Evolutionary conservation across 2,797 vertebrate genomes (phyloP).

Genomic region (Silurus lanzhouensis): DNA sequence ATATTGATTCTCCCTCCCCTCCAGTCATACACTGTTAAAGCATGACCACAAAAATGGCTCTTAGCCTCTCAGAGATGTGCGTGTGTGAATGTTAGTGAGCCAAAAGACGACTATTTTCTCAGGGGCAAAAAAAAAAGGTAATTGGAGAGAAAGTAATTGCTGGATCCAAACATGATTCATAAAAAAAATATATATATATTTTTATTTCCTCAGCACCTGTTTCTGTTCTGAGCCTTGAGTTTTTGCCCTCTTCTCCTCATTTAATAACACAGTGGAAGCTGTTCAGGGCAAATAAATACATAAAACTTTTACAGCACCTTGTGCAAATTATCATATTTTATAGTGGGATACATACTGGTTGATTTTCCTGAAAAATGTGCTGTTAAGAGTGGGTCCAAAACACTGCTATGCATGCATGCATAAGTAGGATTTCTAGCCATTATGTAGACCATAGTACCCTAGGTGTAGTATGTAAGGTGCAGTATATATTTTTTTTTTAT

Average conservation of each 20-base stretch:
- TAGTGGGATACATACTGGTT: slow-evolving; percentile 20
- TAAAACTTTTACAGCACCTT: slow-evolving; percentile 31
- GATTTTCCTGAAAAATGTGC: slow-evolving; percentile 5
- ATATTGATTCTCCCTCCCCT: slow-evolving; percentile 54
- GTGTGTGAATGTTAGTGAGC: slow-evolving; percentile 13
- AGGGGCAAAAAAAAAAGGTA: slow-evolving; percentile 27
- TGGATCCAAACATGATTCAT: slow-evolving; percentile 42
- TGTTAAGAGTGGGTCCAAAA: neutral
- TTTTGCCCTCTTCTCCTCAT: slow-evolving; percentile 18
- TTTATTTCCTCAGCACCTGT: slow-evolving; percentile 49
- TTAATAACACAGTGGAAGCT: slow-evolving; percentile 19
- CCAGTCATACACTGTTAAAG: slow-evolving; percentile 53
- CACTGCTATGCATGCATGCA: neutral
- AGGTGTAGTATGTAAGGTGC: neutral
- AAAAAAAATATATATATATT: slow-evolving; percentile 23
- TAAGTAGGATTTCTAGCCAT: neutral
- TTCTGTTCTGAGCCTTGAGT: slow-evolving; percentile 17
- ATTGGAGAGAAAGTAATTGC: slow-evolving; percentile 45
- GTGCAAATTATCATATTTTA: slow-evolving; percentile 33
- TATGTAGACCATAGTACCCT: neutral
- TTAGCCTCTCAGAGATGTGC: slow-evolving; percentile 35
- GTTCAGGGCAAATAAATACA: slow-evolving; percentile 38
- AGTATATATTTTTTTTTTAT: neutral
- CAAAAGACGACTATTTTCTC: slow-evolving; percentile 20
- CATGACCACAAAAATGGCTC: slow-evolving; percentile 51